A percentile compares a stretch with the other conserved stretches of the same genome.
Conservation (phyloP, 2,797 vertebrate species). For the Arrhamphus sclerolepis region DNA sequence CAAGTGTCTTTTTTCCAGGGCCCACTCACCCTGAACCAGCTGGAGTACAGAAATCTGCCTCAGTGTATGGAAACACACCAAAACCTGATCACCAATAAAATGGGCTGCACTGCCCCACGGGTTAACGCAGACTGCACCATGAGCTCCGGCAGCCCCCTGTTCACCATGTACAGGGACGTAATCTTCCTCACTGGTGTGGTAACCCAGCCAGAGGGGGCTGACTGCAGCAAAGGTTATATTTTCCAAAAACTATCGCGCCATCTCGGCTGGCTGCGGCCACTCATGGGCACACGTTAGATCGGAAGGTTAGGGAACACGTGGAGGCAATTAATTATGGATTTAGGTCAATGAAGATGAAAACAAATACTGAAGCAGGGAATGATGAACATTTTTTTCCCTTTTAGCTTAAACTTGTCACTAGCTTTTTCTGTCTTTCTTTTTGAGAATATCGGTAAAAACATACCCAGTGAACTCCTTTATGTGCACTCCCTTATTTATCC, state of each 20-base stretch:
- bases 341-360: slow-evolving; percentile 16
- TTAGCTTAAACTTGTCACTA: slow-evolving; percentile 3
- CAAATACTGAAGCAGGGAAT: slow-evolving; percentile 28
- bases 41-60: slow-evolving; percentile 67
- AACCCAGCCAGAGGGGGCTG: slow-evolving; percentile 57
- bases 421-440: slow-evolving; percentile 1
- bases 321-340: neutral
- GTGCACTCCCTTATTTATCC: slow-evolving; percentile 46
- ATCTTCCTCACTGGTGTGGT: slow-evolving; percentile 82
- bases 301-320: neutral
- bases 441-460: slow-evolving; percentile 12
- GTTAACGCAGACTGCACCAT: slow-evolving; percentile 74
- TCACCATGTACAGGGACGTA: slow-evolving; percentile 76
- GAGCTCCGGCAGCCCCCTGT: slow-evolving; percentile 77
- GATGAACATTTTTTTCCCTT: slow-evolving; percentile 11
- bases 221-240: slow-evolving; percentile 77
- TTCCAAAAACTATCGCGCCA: slow-evolving; percentile 82
- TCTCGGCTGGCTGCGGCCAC: slow-evolving; percentile 71
- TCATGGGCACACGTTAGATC: slow-evolving; percentile 61
- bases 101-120: slow-evolving; percentile 74
- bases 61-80: slow-evolving; percentile 65
- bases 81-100: slow-evolving; percentile 77
- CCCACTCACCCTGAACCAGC: slow-evolving; percentile 68
- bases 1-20: slow-evolving; percentile 36
- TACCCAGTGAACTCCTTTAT: neutral